Evolutionary conservation across 2,888 invertebrate species (phyloP).

Genomic region (Tetrapedia diversipes): DNA sequence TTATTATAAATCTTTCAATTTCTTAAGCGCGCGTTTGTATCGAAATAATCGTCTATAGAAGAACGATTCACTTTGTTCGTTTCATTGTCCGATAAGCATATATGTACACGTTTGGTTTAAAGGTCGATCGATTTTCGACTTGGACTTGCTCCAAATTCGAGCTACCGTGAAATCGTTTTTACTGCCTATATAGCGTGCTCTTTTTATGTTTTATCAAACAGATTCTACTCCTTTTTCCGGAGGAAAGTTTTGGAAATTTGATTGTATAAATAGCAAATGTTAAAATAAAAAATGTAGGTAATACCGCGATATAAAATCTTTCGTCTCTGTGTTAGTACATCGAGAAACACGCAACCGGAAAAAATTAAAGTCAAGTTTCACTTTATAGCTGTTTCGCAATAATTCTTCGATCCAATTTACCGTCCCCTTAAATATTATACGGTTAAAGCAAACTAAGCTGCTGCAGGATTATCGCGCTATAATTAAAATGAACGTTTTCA

Average conservation of each 20-base stretch:
- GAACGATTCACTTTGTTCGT: constrained; percentile 10
- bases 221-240: constrained; percentile 11
- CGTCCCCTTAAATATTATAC: too few species aligned
- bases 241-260: not conserved
- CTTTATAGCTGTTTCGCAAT: too few species aligned
- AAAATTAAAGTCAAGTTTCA: too few species aligned
- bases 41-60: constrained; percentile 4
- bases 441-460: too few species aligned
- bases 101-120: constrained; percentile 45
- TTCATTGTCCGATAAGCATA: constrained; percentile 14
- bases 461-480: too few species aligned
- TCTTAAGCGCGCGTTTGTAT: constrained; percentile 3
- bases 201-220: constrained; percentile 43
- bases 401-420: too few species aligned
- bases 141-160: constrained; percentile 63
- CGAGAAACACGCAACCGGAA: too few species aligned
- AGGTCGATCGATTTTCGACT: constrained; percentile 66
- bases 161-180: constrained; percentile 56
- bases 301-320: too few species aligned
- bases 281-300: too few species aligned
- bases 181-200: constrained; percentile 42
- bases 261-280: not conserved
- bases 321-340: too few species aligned
- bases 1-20: too few species aligned
- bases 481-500: too few species aligned